Evolutionary conservation across 2,888 invertebrate genomes (phyloP).

Genomic region (Dicyrtomina minuta): DNA sequence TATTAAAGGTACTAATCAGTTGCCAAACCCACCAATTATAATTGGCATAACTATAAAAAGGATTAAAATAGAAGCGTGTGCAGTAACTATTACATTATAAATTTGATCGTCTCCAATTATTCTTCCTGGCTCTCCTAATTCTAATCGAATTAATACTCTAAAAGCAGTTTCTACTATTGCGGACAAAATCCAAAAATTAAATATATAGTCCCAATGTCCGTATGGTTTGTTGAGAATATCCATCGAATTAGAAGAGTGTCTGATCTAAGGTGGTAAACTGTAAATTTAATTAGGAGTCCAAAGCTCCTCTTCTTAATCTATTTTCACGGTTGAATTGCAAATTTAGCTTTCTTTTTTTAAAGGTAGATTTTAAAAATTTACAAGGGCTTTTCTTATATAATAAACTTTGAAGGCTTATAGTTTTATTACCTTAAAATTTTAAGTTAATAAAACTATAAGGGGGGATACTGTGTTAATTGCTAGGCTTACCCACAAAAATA

Average conservation of each 20-base stretch:
- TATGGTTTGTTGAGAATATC: constrained; percentile 72
- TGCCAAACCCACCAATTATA: constrained; percentile 81
- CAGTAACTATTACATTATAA: constrained; percentile 69
- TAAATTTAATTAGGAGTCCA: constrained; percentile 55
- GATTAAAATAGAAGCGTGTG: constrained; percentile 77
- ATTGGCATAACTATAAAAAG: constrained; percentile 58
- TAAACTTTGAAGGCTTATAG: no score
- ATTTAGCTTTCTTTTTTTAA: neutral
- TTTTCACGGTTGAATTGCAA: neutral
- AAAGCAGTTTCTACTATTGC: no score
- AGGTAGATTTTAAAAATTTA: neutral
- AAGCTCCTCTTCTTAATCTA: constrained; percentile 20
- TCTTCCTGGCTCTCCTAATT: constrained; percentile 68
- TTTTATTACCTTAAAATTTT: no score
- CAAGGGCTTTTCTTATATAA: no score
- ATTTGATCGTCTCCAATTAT: constrained; percentile 62
- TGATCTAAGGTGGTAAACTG: constrained; percentile 65
- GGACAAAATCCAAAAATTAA: constrained; percentile 68
- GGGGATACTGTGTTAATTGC: no score
- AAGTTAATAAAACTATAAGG: no score
- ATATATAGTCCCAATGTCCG: constrained; percentile 74
- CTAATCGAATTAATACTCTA: constrained; percentile 73
- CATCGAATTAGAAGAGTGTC: constrained; percentile 66
- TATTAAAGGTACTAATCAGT: constrained; percentile 76
- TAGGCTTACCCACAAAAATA: no score